These are phyloP conservation scores for Spinus pinus DNA, from an alignment of 2,797 vertebrate species.

Conservation along the genomic window DNA sequence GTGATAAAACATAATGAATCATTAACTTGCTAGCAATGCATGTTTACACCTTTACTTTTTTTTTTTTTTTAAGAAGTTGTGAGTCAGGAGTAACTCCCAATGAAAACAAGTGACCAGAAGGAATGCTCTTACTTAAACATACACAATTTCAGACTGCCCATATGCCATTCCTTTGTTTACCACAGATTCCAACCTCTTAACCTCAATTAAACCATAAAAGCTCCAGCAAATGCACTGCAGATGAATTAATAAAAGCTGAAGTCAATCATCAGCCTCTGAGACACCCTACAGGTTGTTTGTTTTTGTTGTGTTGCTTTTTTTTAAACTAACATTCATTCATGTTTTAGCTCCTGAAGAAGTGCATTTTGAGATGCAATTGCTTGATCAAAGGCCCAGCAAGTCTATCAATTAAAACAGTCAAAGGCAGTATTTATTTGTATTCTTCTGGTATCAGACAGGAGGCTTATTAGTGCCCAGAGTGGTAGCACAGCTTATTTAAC, in stretches of 20 bases:
- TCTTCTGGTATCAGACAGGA: not conserved
- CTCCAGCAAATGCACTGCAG: constrained; percentile 29
- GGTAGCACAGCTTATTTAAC: constrained; percentile 11
- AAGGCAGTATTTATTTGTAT: constrained; percentile 1
- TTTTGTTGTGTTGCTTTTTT: not conserved
- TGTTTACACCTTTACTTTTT: not conserved
- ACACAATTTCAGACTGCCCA: constrained; percentile 50
- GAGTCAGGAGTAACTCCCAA: constrained; percentile 19
- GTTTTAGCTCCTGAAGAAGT: not conserved
- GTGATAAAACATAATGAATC: constrained; percentile 52
- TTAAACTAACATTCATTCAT: not conserved
- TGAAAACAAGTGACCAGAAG: constrained; percentile 47
- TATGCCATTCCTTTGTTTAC: constrained; percentile 66
- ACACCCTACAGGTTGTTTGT: not conserved
- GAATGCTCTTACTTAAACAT: constrained; percentile 46
- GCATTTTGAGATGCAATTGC: not conserved
- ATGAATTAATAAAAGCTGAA: constrained; percentile 66
- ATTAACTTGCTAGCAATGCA: constrained; percentile 36
- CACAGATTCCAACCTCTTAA: constrained; percentile 62
- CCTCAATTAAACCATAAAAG: constrained; percentile 69
- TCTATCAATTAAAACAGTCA: not conserved
- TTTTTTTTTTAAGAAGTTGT: not conserved
- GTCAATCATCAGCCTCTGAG: not conserved
- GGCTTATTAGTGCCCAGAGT: not conserved
- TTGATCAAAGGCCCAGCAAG: not conserved